Evolutionary conservation across 1,140 invertebrate species (phyloP).

Genomic region (Periplaneta americana): DNA sequence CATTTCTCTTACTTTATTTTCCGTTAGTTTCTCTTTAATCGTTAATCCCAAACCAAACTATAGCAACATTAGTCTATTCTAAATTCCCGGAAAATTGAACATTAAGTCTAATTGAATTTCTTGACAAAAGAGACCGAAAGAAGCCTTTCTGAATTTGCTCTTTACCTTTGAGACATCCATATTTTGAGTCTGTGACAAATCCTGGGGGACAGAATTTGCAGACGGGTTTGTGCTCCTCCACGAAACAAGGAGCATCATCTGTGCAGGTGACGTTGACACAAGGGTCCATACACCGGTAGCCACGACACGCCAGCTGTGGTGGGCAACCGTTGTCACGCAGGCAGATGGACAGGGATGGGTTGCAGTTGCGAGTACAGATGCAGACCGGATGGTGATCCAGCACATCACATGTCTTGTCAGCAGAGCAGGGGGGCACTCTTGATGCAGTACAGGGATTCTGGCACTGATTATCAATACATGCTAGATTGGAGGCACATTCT

Average conservation of each 20-base stretch:
- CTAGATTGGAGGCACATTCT: slow-evolving; percentile 79
- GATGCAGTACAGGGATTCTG: slow-evolving; percentile 72
- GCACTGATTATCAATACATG: slow-evolving; percentile 75
- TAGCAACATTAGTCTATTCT: slow-evolving; percentile 6
- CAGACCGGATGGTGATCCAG: slow-evolving; percentile 79
- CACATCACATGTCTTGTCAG: slow-evolving; percentile 77
- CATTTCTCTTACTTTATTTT: not conserved
- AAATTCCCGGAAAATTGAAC: not conserved
- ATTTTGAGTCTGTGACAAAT: slow-evolving; percentile 80
- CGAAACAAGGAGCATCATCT: slow-evolving; percentile 77
- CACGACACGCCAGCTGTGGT: slow-evolving; percentile 73
- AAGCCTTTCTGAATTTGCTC: slow-evolving; percentile 16
- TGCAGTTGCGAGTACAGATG: slow-evolving; percentile 80
- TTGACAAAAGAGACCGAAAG: not conserved
- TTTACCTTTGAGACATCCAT: slow-evolving; percentile 94
- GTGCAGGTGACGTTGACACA: slow-evolving; percentile 74
- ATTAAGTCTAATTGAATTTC: not conserved
- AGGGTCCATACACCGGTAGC: slow-evolving; percentile 85
- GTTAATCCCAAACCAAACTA: slow-evolving; percentile 5
- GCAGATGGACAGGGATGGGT: slow-evolving; percentile 79
- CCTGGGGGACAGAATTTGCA: slow-evolving; percentile 92
- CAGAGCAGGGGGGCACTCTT: slow-evolving; percentile 54
- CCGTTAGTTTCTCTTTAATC: not conserved
- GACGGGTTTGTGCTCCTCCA: slow-evolving; percentile 86
- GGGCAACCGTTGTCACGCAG: slow-evolving; percentile 83